Evolutionary conservation across 2,888 invertebrate genomes (phyloP), one percentile per base, ranked within the genome.

Genomic region (Zaprionus bogoriensis): DNA sequence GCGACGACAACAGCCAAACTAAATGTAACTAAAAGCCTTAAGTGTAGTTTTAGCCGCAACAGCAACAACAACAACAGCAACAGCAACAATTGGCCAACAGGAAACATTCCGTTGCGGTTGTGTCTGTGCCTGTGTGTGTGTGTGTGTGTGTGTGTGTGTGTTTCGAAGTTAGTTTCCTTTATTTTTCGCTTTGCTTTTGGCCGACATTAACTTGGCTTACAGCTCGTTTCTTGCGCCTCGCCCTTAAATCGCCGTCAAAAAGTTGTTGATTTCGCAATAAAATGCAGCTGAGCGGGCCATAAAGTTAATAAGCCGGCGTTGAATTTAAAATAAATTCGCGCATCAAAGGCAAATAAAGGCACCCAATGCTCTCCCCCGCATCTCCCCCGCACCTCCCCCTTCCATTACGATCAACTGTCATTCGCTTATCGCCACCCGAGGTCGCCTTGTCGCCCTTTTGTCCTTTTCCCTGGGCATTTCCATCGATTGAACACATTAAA

Each of bases 21-120:
- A 73, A 85, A 74, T 68, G 74, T 67, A 74, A 68, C 80, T 68
- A 71, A 71, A 73, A 75, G 76, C 62, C 63, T 44, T 67, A 66
- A 82, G 73, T 64, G 76, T 66, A 69, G 58, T 60, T 67, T 72
- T 50, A 78, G 63, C 79, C 79, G 7, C 38, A 69, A 63, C 46
- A 51, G 48, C 53, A 59, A 39, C 36, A 39, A 39, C 28, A 54
- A 45, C 48, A 52, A 46, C 10, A 27, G n/a, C 14, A 57, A 68
- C 46, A 57, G 48, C 48, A 71, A 36, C 12, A 39, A 32, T 45
- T 45, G 62, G 47, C 55, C 51, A 67, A 58, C 67, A 48, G 45
- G 42, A 47, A 55, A 17, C 20, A 10, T 10, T 45, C 27, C 17
- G 9, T 17, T 52, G 6, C 23, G 3, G 46, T 19, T 39, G 28